phyloP scores from a whole-genome alignment of 2,888 invertebrate genomes.

The Dione juno region DNA sequence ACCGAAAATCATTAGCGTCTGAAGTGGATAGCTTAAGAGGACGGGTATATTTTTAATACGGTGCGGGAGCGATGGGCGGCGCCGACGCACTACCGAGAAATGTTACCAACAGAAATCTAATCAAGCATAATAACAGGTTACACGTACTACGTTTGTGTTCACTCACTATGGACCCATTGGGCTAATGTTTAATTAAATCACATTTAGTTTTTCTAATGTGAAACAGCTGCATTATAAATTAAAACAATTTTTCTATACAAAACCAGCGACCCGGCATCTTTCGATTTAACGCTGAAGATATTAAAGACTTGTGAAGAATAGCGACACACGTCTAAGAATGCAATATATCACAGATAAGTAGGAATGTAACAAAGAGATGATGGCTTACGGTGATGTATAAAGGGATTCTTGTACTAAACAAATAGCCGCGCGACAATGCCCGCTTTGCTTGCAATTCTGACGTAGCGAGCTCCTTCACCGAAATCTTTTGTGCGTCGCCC shows the following conservation, averaged over 20 bases:
- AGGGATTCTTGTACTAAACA: conserved; percentile 72
- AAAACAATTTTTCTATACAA: conserved; percentile 46
- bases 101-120: conserved; percentile 83
- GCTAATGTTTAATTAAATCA: conserved; percentile 82
- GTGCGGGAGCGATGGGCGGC: conserved; percentile 82
- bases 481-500: conserved; percentile 78
- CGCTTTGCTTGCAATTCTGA: conserved; percentile 61
- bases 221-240: conserved; percentile 63
- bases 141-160: conserved; percentile 77
- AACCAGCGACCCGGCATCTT: conserved; percentile 45
- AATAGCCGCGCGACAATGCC: conserved; percentile 68
- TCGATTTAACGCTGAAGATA: conserved; percentile 55
- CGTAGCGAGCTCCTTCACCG: conserved; percentile 71
- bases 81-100: conserved; percentile 81
- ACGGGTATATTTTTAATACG: conserved; percentile 81
- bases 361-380: conserved; percentile 59
- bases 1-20: conserved; percentile 83
- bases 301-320: conserved; percentile 54
- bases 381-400: conserved; percentile 59
- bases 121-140: conserved; percentile 83
- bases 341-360: conserved; percentile 76
- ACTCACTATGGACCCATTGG: conserved; percentile 76
- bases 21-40: conserved; percentile 74
- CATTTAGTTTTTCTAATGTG: conserved; percentile 70
- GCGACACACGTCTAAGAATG: conserved; percentile 61